phyloP scores from a whole-genome alignment of 2,113 vertebrate species.

The Microtus ochrogaster region DNA sequence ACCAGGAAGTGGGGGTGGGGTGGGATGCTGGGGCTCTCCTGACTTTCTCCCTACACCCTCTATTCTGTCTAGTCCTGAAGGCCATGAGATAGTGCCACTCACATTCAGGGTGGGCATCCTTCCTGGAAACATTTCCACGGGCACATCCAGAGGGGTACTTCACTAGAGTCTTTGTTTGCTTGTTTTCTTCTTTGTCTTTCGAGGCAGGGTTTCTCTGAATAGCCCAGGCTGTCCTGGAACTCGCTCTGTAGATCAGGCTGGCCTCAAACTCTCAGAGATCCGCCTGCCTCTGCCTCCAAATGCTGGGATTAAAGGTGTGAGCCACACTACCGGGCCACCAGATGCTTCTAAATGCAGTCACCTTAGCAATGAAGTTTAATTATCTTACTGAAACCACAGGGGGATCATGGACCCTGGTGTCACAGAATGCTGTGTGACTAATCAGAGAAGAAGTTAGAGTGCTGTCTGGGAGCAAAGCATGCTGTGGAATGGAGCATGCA shows the following conservation, averaged over 20 bases:
- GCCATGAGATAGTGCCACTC: neutral
- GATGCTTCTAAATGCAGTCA: neutral
- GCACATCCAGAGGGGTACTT: neutral
- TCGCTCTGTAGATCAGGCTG: no score
- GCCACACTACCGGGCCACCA: no score
- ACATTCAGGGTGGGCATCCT: neutral
- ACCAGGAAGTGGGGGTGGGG: neutral
- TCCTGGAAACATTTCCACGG: neutral
- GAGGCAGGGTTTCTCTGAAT: no score
- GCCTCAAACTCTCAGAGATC: no score
- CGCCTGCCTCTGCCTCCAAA: no score
- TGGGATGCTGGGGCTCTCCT: neutral
- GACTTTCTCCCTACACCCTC: neutral
- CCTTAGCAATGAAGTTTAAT: neutral
- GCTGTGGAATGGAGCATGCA: no score
- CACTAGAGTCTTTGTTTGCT: no score
- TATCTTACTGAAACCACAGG: neutral
- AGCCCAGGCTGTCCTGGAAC: no score
- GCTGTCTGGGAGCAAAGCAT: neutral
- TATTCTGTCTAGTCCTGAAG: neutral
- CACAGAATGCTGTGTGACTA: neutral
- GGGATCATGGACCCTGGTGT: fast-evolving
- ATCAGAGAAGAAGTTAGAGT: neutral
- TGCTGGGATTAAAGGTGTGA: no score
- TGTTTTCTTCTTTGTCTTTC: no score